Evolutionary conservation across 2,888 invertebrate genomes (phyloP).

Genomic region (Drosophila maculinotata): DNA sequence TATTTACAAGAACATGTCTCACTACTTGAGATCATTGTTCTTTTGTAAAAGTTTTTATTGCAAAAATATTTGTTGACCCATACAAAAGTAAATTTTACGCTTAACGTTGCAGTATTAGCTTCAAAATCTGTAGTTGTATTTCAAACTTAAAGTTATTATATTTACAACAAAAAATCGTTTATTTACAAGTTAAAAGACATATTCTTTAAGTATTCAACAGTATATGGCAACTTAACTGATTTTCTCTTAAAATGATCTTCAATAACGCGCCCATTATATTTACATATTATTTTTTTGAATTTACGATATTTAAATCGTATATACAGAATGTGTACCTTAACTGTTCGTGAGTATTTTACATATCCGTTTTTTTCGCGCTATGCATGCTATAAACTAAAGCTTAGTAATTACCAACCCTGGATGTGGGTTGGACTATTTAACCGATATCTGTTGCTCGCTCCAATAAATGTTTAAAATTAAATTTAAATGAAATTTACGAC

Average conservation of each 20-base stretch:
- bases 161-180: background rate
- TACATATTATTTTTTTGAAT: constrained; percentile 10
- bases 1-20: constrained; percentile 22
- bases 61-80: background rate
- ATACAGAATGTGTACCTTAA: constrained; percentile 34
- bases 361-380: constrained; percentile 25
- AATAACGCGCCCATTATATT: constrained; percentile 5
- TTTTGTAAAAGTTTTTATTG: constrained; percentile 2
- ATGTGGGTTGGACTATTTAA: constrained; percentile 29
- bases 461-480: constrained; percentile 61
- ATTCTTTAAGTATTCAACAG: constrained; percentile 15
- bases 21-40: background rate
- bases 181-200: background rate
- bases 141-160: background rate
- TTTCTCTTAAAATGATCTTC: constrained; percentile 6
- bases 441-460: constrained; percentile 48
- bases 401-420: constrained; percentile 17
- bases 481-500: constrained; percentile 2
- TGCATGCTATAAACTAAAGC: constrained; percentile 25
- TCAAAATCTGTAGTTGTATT: background rate
- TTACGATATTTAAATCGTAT: constrained; percentile 21
- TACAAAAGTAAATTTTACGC: background rate
- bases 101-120: background rate
- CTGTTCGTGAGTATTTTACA: constrained; percentile 43
- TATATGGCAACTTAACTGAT: constrained; percentile 17